Evolutionary conservation across 2,113 vertebrate species (phyloP).

Genomic region (Lanius ludovicianus): DNA sequence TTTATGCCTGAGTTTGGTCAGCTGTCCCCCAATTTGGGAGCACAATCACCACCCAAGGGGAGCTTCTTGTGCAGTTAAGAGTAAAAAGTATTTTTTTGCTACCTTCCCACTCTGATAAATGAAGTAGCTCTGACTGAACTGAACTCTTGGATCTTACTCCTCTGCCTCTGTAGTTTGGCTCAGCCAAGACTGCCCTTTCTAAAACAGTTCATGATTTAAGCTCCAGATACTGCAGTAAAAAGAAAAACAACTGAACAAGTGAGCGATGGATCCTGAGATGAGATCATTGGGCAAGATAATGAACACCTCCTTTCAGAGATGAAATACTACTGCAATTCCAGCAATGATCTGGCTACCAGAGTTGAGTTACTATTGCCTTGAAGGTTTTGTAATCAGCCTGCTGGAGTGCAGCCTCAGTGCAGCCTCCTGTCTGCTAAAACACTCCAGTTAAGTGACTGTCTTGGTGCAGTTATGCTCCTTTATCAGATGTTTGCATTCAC

Average conservation of each 20-base stretch:
- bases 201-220: neutral
- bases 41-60: neutral
- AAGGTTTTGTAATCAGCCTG: neutral
- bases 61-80: neutral
- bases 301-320: conserved; percentile 25
- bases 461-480: neutral
- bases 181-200: neutral
- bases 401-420: neutral
- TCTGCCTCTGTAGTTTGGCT: neutral
- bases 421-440: neutral
- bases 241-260: neutral
- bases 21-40: neutral
- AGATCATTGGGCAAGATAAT: conserved; percentile 33
- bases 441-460: neutral
- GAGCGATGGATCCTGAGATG: conserved; percentile 20
- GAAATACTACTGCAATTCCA: conserved; percentile 12
- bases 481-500: neutral
- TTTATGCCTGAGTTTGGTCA: neutral
- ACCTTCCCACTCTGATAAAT: neutral
- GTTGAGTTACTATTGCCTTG: neutral
- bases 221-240: neutral
- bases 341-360: neutral
- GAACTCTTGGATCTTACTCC: neutral
- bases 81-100: neutral
- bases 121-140: neutral